These are phyloP conservation scores for Squalus acanthias DNA, from an alignment of 2,797 vertebrate genomes.

Conservation along the genomic window DNA sequence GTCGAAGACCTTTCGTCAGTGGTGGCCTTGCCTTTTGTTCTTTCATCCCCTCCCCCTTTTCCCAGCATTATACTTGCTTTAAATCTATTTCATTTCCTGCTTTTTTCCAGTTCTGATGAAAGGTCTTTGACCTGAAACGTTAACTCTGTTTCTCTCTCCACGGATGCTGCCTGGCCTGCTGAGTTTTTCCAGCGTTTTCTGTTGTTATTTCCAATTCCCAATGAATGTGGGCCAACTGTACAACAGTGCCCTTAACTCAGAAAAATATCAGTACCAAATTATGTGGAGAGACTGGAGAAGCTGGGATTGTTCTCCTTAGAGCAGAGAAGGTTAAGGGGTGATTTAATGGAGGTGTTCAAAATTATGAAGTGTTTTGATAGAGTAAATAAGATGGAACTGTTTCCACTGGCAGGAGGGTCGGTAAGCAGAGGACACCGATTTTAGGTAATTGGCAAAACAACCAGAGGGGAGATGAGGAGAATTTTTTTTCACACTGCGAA, in stretches of 20 bases:
- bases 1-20: too few relatives aligned
- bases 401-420: too few relatives aligned
- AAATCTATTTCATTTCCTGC: too few relatives aligned
- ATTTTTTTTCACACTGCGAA: background rate
- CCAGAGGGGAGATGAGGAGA: background rate
- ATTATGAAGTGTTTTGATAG: background rate
- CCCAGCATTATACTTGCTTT: too few relatives aligned
- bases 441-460: background rate
- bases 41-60: too few relatives aligned
- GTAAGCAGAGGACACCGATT: background rate
- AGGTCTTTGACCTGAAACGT: too few relatives aligned
- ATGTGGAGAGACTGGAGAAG: background rate
- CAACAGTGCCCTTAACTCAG: background rate
- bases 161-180: too few relatives aligned
- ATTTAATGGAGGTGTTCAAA: background rate
- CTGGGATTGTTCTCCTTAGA: background rate
- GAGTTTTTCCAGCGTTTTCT: too few relatives aligned
- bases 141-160: too few relatives aligned
- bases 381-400: too few relatives aligned
- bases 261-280: background rate
- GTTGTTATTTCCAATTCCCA: background rate
- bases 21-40: too few relatives aligned
- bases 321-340: background rate
- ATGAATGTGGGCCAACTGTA: background rate
- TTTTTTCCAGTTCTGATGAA: too few relatives aligned